These are phyloP conservation scores for Dendroctonus ponderosae DNA, from an alignment of 1,140 invertebrate genomes.

Conservation along the genomic window DNA sequence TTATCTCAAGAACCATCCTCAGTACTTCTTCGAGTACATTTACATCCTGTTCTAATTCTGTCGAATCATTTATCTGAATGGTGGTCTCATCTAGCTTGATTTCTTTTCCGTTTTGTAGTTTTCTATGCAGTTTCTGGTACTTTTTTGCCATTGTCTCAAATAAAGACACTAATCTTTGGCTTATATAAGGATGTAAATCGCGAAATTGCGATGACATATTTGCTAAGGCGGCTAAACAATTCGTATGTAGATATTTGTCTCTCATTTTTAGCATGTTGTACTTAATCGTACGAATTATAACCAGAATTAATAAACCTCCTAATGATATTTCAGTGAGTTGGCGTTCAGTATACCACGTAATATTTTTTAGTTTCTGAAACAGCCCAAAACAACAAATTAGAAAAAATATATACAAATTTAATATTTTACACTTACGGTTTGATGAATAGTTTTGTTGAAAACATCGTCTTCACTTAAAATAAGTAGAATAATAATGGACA, in stretches of 20 bases:
- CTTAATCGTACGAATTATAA: slow-evolving; percentile 94
- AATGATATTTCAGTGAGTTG: slow-evolving; percentile 88
- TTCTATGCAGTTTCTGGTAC: slow-evolving; percentile 51
- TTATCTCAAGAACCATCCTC: slow-evolving; percentile 92
- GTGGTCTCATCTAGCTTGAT: slow-evolving; percentile 40
- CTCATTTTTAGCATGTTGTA: slow-evolving; percentile 97
- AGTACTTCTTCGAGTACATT: slow-evolving; percentile 96
- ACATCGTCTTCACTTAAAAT: slow-evolving; percentile 96
- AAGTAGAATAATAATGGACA: slow-evolving; percentile 95
- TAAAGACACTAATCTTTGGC: slow-evolving; percentile 85
- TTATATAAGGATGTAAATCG: slow-evolving; percentile 92
- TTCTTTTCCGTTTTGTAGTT: slow-evolving; percentile 43
- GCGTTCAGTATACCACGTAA: slow-evolving; percentile 90
- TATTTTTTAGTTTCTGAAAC: slow-evolving; percentile 78
- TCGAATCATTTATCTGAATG: slow-evolving; percentile 24
- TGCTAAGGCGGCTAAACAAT: slow-evolving; percentile 94
- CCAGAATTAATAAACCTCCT: slow-evolving; percentile 92
- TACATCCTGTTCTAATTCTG: slow-evolving; percentile 77
- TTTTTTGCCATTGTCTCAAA: slow-evolving; percentile 86
- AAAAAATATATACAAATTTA: neutral
- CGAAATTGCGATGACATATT: slow-evolving; percentile 97
- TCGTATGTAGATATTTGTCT: slow-evolving; percentile 95
- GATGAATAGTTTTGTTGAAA: slow-evolving; percentile 92
- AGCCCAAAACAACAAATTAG: neutral
- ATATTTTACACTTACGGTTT: slow-evolving; percentile 72